phyloP scores from a whole-genome alignment of 2,888 invertebrate genomes.

The Malthinus seriepunctatus region DNA sequence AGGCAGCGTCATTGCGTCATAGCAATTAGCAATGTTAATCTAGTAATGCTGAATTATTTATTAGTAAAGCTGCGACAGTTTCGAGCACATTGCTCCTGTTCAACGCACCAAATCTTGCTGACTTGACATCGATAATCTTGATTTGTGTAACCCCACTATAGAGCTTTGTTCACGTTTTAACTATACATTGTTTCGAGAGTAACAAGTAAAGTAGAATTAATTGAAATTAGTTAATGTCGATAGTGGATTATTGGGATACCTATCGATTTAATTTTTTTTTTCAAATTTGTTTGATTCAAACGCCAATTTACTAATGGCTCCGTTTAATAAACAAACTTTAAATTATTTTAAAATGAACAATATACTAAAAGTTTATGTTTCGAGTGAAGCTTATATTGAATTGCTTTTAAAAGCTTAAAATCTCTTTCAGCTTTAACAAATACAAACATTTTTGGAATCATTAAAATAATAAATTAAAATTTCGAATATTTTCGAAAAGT shows the following conservation, averaged over 20 bases:
- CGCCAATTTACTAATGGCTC: too few species aligned
- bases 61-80: slow-evolving; percentile 20
- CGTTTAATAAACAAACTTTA: too few species aligned
- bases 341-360: too few species aligned
- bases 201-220: background rate
- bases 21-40: slow-evolving; percentile 29
- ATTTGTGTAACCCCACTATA: slow-evolving; percentile 19
- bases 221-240: too few species aligned
- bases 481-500: too few species aligned
- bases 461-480: too few species aligned
- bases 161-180: slow-evolving; percentile 6
- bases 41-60: slow-evolving; percentile 28
- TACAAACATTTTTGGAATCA: too few species aligned
- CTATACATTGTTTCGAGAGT: background rate
- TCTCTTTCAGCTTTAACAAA: background rate
- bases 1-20: slow-evolving; percentile 9
- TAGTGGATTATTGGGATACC: too few species aligned
- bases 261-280: too few species aligned
- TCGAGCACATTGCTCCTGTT: slow-evolving; percentile 13
- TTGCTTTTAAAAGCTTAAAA: background rate
- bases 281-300: too few species aligned
- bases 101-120: slow-evolving; percentile 18
- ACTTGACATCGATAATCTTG: slow-evolving; percentile 22
- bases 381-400: background rate
- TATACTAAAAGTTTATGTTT: too few species aligned